These are phyloP conservation scores for Larimichthys polyactis DNA, from an alignment of 2,113 vertebrate genomes.

Conservation along the genomic window DNA sequence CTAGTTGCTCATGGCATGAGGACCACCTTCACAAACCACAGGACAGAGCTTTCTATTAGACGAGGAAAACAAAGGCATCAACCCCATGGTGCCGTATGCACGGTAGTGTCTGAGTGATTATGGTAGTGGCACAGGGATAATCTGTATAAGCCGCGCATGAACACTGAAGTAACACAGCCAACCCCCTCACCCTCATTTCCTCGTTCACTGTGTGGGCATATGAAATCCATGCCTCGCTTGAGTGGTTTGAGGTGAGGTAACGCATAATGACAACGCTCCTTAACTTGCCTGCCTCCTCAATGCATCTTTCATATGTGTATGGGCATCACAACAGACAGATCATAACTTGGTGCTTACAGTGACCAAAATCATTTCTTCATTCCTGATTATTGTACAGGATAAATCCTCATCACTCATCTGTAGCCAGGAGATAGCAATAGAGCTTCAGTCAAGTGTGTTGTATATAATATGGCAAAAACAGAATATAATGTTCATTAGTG, in stretches of 20 bases:
- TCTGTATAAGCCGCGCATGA: constrained; percentile 66
- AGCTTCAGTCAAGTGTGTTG: neutral
- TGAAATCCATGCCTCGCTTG: neutral
- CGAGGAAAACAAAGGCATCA: constrained; percentile 48
- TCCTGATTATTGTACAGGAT: neutral
- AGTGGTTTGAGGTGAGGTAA: neutral
- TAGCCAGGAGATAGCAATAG: neutral
- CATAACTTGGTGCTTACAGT: neutral
- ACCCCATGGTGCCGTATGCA: constrained; percentile 42
- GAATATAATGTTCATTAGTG: too few relatives aligned
- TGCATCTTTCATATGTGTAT: constrained; percentile 5
- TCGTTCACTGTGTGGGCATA: neutral
- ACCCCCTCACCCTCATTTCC: constrained; percentile 9
- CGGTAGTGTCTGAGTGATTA: constrained; percentile 58
- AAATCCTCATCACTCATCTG: too few relatives aligned
- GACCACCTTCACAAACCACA: constrained; percentile 2
- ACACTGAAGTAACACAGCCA: constrained; percentile 37
- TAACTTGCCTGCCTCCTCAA: neutral
- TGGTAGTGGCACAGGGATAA: constrained; percentile 63
- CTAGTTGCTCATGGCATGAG: neutral
- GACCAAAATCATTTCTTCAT: neutral
- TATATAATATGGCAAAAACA: too few relatives aligned
- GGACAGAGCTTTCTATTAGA: constrained; percentile 26
- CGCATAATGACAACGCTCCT: neutral
- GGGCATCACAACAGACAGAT: neutral